Base-by-base conservation (phyloP, 2,888 invertebrate species). In the Oscheius onirici region DNA sequence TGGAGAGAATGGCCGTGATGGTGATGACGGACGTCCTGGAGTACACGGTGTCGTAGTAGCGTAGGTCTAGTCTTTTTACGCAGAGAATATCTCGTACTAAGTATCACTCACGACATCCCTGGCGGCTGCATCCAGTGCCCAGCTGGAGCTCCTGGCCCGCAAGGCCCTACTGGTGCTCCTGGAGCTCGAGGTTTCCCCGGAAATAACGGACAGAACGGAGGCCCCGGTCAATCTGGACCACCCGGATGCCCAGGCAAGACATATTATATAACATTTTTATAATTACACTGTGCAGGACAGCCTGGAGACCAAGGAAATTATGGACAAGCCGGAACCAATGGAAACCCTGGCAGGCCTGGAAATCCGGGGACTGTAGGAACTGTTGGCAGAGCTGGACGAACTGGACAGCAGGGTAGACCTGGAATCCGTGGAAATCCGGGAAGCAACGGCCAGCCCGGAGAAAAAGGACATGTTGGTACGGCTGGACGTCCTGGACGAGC, bases 121-220 rank as follows among this genome's bases (percentile, higher is more conserved):
- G 80, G 80, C 58, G 80, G 80, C 41, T 80, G 80, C 61, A 75
- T 80, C 44, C 65, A 71, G 55, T 80, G 80, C 70, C 78, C 78
- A 63, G 71, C 74, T 55, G 80, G 80, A 55, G 17, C 55, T 22
- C 71, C 58, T 20, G 74, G 74, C 49, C 61, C 41, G 28, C 67
- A 51, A n/a, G 74, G 74, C 41, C 17, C 15, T 34, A 44, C 46
- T n/a, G 71, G 78, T 73, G 71, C 71, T 34, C 76, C 73, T 54
- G 78, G 75, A 71, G 58, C 66, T 54, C 67, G 66, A 34, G 78
- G 76, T 71, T 70, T 69, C 46, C 76, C 74, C 40, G 78, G 78
- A 73, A 72, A 74, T 71, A 74, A 74, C 43, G 78, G 78, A 73
- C 76, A 76, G 71, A 74, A 74, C 52, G 79, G 79, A 72, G 57